Evolutionary conservation across 2,888 invertebrate species (phyloP).

Genomic region (Pyralis farinalis): DNA sequence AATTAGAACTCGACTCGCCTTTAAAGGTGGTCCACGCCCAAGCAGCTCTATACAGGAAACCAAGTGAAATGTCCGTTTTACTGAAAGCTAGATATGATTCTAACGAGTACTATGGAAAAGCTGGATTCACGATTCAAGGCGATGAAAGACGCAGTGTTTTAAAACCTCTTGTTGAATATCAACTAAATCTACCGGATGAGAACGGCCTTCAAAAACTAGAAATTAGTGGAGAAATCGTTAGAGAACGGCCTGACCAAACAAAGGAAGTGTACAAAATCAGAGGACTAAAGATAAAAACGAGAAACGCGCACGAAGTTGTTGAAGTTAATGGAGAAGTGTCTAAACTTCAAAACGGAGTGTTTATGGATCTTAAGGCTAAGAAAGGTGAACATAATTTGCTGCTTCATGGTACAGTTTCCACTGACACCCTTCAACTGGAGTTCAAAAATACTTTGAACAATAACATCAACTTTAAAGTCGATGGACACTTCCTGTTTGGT

Average conservation of each 20-base stretch:
- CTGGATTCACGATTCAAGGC: slow-evolving; percentile 83
- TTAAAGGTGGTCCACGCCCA: slow-evolving; percentile 82
- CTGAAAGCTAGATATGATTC: slow-evolving; percentile 80
- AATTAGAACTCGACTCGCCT: slow-evolving; percentile 82
- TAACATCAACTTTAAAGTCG: slow-evolving; percentile 80
- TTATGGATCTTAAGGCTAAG: slow-evolving; percentile 73
- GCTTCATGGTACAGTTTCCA: slow-evolving; percentile 64
- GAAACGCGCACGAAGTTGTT: slow-evolving; percentile 54
- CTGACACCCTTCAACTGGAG: slow-evolving; percentile 64
- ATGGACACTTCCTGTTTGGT: slow-evolving; percentile 73
- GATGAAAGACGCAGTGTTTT: slow-evolving; percentile 76
- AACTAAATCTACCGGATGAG: slow-evolving; percentile 68
- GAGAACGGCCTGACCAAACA: slow-evolving; percentile 24
- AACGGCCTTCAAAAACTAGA: slow-evolving; percentile 65
- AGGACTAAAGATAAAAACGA: slow-evolving; percentile 69
- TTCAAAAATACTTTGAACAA: slow-evolving; percentile 83
- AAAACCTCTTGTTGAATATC: slow-evolving; percentile 86
- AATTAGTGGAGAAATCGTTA: slow-evolving; percentile 73
- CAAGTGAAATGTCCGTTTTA: slow-evolving; percentile 81
- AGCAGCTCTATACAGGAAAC: slow-evolving; percentile 77
- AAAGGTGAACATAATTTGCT: slow-evolving; percentile 71
- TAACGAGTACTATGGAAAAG: slow-evolving; percentile 81
- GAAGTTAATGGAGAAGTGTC: slow-evolving; percentile 73
- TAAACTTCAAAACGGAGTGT: slow-evolving; percentile 43
- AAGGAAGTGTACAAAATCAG: slow-evolving; percentile 68